These are phyloP conservation scores for Ceratotherium simum DNA, from an alignment of 2,113 vertebrate genomes.

Conservation along the genomic window DNA sequence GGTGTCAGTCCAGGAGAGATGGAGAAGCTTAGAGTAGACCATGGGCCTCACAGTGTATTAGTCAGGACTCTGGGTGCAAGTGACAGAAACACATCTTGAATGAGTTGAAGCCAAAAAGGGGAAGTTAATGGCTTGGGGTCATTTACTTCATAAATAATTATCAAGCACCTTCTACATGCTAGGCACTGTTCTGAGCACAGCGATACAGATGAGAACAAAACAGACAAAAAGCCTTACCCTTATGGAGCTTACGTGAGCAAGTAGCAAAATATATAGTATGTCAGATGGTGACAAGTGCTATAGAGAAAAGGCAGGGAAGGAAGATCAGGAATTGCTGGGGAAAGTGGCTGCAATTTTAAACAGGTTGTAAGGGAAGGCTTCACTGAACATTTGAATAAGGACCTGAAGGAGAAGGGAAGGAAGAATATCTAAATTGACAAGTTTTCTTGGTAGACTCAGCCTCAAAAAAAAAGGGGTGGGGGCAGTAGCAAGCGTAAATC, in stretches of 20 bases:
- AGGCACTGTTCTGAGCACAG: background rate
- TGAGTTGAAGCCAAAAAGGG: background rate
- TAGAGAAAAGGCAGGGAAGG: background rate
- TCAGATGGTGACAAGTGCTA: background rate
- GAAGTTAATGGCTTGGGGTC: background rate
- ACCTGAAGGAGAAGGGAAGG: background rate
- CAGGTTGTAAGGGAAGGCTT: background rate
- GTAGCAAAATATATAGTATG: background rate
- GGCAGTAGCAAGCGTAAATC: background rate
- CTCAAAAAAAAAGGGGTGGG: background rate
- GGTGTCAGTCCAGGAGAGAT: background rate
- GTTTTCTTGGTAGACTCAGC: background rate
- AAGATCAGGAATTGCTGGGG: background rate
- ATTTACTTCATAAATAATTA: background rate
- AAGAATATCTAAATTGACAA: background rate
- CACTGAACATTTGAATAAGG: background rate
- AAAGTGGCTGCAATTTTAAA: background rate
- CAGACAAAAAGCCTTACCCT: background rate
- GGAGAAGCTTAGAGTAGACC: background rate
- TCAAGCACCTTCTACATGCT: background rate
- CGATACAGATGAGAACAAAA: background rate
- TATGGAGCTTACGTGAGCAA: background rate
- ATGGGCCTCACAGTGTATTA: background rate
- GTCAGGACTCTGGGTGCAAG: background rate
- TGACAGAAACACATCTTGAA: background rate